Percentiles rank a stretch among this genome's conserved stretches.
phyloP scores from a whole-genome alignment of 2,797 vertebrate species.

The Sebastes matsubarae region DNA sequence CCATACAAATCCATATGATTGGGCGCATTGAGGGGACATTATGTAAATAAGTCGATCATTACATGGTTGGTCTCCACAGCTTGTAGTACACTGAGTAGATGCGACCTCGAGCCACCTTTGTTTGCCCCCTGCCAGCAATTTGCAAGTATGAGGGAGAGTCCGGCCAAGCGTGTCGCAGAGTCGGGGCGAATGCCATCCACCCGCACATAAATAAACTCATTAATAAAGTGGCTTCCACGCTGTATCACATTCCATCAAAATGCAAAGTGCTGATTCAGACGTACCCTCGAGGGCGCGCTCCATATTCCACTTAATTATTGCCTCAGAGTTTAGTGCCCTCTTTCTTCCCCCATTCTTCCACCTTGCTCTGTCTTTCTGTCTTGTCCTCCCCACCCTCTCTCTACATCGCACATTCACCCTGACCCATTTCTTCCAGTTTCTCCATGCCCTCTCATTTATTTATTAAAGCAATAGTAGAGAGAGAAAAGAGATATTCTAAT shows the following conservation, averaged over 20 bases:
- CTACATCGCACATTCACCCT: slow-evolving; percentile 10
- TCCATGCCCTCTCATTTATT: slow-evolving; percentile 26
- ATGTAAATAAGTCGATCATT: slow-evolving; percentile 60
- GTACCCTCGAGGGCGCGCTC: slow-evolving; percentile 49
- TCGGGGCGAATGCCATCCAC: slow-evolving; percentile 55
- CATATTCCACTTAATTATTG: slow-evolving; percentile 68
- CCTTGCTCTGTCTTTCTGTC: background rate
- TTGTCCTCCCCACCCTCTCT: background rate
- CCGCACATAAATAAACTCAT: slow-evolving; percentile 68
- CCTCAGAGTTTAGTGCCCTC: slow-evolving; percentile 38
- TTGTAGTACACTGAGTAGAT: slow-evolving; percentile 56
- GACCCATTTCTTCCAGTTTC: slow-evolving; percentile 52
- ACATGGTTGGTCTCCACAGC: slow-evolving; percentile 57
- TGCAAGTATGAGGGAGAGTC: slow-evolving; percentile 63
- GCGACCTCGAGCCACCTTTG: slow-evolving; percentile 55
- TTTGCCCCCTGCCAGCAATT: slow-evolving; percentile 61
- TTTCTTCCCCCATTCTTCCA: background rate
- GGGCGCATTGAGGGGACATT: slow-evolving; percentile 25
- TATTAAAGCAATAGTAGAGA: slow-evolving; percentile 22
- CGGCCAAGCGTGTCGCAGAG: slow-evolving; percentile 60
- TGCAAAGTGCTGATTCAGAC: slow-evolving; percentile 65
- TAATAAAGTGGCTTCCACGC: slow-evolving; percentile 63
- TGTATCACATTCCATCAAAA: slow-evolving; percentile 66
- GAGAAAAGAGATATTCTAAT: slow-evolving; percentile 24
- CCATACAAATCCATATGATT: slow-evolving; percentile 47